These are phyloP conservation scores for Heterotilapia buettikoferi DNA, from an alignment of 2,113 vertebrate species.

Conservation along the genomic window DNA sequence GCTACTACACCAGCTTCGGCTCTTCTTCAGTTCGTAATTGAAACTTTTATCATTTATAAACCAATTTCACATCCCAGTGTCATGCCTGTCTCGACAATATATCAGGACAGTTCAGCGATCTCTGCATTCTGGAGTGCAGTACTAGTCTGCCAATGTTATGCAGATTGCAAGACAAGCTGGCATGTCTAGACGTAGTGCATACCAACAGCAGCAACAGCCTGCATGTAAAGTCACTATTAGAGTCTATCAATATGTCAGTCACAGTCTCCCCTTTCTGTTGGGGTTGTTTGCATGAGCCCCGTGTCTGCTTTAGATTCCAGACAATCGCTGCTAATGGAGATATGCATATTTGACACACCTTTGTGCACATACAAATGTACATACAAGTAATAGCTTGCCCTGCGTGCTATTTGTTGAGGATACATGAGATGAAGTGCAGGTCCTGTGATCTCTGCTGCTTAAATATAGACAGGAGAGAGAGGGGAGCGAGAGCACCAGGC, in stretches of 20 bases:
- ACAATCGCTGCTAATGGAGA: conserved; percentile 1
- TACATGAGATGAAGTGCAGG: conserved; percentile 40
- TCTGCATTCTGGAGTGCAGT: not conserved
- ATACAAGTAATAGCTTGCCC: not conserved
- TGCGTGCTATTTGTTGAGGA: conserved; percentile 37
- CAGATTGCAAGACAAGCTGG: conserved; percentile 8
- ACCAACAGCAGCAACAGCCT: not conserved
- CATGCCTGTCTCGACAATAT: not conserved
- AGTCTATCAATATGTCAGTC: conserved; percentile 29
- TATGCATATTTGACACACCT: not conserved
- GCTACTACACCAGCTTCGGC: not conserved
- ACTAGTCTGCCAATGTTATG: not conserved
- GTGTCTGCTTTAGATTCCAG: conserved; percentile 3
- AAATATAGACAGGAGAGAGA: conserved; percentile 59
- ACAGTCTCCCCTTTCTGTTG: not conserved
- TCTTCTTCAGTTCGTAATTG: not conserved
- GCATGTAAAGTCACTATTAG: conserved; percentile 15
- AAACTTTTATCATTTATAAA: conserved; percentile 2
- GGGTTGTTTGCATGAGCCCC: not conserved
- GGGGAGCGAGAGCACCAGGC: not conserved
- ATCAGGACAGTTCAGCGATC: not conserved
- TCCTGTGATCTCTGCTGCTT: conserved; percentile 48
- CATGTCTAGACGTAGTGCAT: conserved; percentile 17
- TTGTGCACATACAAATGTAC: not conserved
- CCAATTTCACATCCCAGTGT: not conserved